phyloP scores from a whole-genome alignment of 53 echinoderm and acorn worm species.

The Patiria pectinifera region DNA sequence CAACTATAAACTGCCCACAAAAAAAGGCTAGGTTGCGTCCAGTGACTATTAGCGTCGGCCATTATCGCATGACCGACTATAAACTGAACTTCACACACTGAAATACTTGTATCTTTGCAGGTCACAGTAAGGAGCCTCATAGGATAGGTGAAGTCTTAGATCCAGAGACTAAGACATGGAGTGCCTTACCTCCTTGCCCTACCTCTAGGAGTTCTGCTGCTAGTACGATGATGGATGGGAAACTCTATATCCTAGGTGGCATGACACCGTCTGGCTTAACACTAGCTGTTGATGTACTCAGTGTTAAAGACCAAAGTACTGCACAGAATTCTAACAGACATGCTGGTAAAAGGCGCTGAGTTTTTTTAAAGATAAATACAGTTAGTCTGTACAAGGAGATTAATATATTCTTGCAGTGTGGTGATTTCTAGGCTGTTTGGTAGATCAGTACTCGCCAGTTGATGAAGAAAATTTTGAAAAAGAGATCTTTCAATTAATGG shows the following conservation, averaged over 20 bases:
- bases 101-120: conserved; percentile 13
- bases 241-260: conserved; percentile 85
- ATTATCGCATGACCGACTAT: no score
- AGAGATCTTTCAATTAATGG: no score
- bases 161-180: conserved; percentile 82
- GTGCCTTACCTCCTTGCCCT: conserved; percentile 67
- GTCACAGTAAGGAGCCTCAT: conserved; percentile 74
- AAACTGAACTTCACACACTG: not conserved
- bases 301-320: conserved; percentile 30
- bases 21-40: no score
- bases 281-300: conserved; percentile 62
- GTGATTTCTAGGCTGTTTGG: no score
- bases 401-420: no score
- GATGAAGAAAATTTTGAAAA: no score
- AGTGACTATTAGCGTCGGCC: no score
- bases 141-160: conserved; percentile 77
- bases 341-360: conserved; percentile 45
- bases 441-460: no score
- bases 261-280: conserved; percentile 78
- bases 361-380: not conserved
- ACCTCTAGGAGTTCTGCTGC: conserved; percentile 80
- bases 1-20: no score
- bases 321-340: conserved; percentile 6
- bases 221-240: conserved; percentile 68
- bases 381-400: no score